These are phyloP conservation scores for Oreocharis arfaki DNA, from an alignment of 2,113 vertebrate species.

Conservation along the genomic window DNA sequence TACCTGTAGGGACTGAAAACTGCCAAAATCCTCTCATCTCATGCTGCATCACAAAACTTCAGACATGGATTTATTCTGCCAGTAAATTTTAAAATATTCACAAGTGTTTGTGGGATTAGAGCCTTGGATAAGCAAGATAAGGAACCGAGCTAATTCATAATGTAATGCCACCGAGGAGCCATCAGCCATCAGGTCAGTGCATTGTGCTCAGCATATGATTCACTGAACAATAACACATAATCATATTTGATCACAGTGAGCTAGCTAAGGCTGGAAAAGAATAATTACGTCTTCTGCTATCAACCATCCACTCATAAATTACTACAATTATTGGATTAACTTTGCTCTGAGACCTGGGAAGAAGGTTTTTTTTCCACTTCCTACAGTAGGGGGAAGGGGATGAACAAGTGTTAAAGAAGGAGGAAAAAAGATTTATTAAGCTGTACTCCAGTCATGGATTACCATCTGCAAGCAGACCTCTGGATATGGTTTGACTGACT, in stretches of 20 bases:
- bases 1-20: neutral
- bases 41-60: neutral
- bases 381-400: neutral
- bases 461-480: neutral
- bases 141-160: neutral
- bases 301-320: constrained; percentile 9
- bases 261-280: neutral
- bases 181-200: neutral
- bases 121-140: neutral
- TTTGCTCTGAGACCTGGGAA: neutral
- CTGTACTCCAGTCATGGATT: neutral
- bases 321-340: constrained; percentile 23
- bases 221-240: neutral
- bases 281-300: neutral
- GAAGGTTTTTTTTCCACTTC: neutral
- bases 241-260: neutral
- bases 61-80: neutral
- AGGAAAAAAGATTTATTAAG: neutral
- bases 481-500: neutral
- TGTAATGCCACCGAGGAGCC: neutral
- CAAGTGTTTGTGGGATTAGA: neutral
- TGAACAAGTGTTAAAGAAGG: neutral
- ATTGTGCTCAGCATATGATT: neutral
- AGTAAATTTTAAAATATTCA: neutral
- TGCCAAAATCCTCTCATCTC: neutral